Conservation (phyloP, 2,888 invertebrate species). For the Micoletzkya japonica region DNA sequence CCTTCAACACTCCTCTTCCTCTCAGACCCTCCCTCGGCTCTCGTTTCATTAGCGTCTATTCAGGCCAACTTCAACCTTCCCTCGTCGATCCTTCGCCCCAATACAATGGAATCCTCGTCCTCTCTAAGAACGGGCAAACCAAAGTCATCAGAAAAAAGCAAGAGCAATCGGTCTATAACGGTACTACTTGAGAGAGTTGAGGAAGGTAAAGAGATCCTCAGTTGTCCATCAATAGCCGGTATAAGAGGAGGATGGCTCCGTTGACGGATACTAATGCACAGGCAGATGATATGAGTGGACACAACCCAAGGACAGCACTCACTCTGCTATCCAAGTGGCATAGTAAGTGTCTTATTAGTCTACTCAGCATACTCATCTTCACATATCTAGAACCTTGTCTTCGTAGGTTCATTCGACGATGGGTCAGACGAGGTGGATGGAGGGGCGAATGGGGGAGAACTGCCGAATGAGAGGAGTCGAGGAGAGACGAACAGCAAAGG, state of each 20-base stretch:
- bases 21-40: neutral
- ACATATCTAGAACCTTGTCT: neutral
- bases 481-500: conserved; percentile 6
- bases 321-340: conserved; percentile 51
- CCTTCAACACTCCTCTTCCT: neutral
- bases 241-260: conserved; percentile 48
- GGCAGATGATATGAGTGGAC: conserved; percentile 48
- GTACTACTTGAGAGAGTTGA: conserved; percentile 27
- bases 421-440: conserved; percentile 23
- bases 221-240: conserved; percentile 55
- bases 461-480: neutral
- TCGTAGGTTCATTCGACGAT: conserved; percentile 24
- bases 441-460: conserved; percentile 5
- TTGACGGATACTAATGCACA: conserved; percentile 43
- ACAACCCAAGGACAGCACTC: conserved; percentile 41
- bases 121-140: conserved; percentile 17
- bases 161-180: conserved; percentile 54
- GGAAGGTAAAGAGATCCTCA: conserved; percentile 29
- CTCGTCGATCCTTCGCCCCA: conserved; percentile 37
- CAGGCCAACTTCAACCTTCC: conserved; percentile 50
- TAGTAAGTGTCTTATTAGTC: conserved; percentile 29
- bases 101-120: conserved; percentile 13
- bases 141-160: conserved; percentile 39
- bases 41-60: neutral
- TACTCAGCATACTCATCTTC: neutral